Percentiles rank a stretch among this genome's conserved stretches.
Evolutionary conservation across 2,888 invertebrate genomes (phyloP).

Genomic region (Platycheirus rosarum): DNA sequence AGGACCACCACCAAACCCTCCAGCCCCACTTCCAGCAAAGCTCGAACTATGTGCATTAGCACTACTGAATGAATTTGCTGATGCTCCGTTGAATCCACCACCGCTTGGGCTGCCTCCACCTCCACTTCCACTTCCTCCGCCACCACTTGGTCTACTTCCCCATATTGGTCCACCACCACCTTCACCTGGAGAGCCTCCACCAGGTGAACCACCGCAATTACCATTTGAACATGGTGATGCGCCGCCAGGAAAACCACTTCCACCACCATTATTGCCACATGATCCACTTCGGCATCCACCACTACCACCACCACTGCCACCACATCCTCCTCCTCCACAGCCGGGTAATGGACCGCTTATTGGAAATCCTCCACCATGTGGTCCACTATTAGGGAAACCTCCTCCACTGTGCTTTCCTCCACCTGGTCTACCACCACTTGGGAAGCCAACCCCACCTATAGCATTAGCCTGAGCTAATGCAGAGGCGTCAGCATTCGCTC

Average conservation of each 20-base stretch:
- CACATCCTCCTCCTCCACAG: constrained; percentile 51
- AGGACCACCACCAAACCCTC: constrained; percentile 39
- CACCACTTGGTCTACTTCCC: constrained; percentile 9
- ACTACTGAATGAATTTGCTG: constrained; percentile 64
- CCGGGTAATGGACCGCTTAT: constrained; percentile 40
- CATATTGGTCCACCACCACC: constrained; percentile 33
- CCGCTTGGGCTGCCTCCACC: constrained; percentile 38
- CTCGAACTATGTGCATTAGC: constrained; percentile 73
- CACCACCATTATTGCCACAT: constrained; percentile 28
- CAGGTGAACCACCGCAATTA: constrained; percentile 43
- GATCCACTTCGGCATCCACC: constrained; percentile 31
- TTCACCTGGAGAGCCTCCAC: constrained; percentile 77
- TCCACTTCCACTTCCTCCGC: constrained; percentile 54
- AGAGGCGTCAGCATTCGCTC: constrained; percentile 49
- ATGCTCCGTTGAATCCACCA: constrained; percentile 50
- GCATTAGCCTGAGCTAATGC: constrained; percentile 48
- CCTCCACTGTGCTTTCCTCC: constrained; percentile 53
- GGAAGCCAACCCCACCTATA: constrained; percentile 23
- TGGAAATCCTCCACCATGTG: constrained; percentile 47
- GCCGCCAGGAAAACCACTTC: constrained; percentile 22
- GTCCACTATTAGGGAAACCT: constrained; percentile 55
- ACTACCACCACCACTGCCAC: constrained; percentile 35
- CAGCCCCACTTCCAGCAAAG: constrained; percentile 75
- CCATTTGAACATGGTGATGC: constrained; percentile 13
- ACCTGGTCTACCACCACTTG: constrained; percentile 33